Conservation (phyloP, 2,797 vertebrate species). For the Remorina albescens region DNA sequence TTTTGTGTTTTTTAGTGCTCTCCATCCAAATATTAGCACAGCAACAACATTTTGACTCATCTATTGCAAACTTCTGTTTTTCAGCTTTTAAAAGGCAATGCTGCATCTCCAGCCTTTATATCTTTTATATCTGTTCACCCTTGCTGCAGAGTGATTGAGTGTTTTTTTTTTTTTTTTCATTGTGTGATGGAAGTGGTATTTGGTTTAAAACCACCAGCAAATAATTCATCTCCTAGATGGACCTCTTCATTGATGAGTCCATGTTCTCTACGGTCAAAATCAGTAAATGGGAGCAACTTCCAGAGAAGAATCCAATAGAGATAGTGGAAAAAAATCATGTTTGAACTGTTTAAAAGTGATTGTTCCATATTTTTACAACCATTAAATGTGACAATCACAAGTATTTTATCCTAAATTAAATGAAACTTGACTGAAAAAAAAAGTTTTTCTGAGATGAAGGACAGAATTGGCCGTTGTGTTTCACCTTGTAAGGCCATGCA, state of each 20-base stretch:
- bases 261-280: constrained; percentile 14
- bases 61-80: constrained; percentile 14
- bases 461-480: not conserved
- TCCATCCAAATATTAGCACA: constrained; percentile 9
- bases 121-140: no score
- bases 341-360: no score
- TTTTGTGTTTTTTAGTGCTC: constrained; percentile 24
- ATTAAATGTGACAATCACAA: no score
- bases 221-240: constrained; percentile 27
- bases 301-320: constrained; percentile 25
- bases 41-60: constrained; percentile 15
- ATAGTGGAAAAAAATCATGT: not conserved
- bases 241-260: constrained; percentile 17
- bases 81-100: constrained; percentile 4
- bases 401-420: not conserved
- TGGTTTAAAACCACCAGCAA: constrained; percentile 20
- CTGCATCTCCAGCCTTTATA: no score
- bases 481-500: not conserved
- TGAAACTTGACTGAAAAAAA: not conserved
- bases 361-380: no score
- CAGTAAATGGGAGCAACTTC: constrained; percentile 18
- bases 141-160: not conserved
- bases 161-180: not conserved
- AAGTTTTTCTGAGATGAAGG: not conserved
- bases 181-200: constrained; percentile 26